Conservation (phyloP, 2,797 vertebrate genomes). For the Enteromius argenteus region DNA sequence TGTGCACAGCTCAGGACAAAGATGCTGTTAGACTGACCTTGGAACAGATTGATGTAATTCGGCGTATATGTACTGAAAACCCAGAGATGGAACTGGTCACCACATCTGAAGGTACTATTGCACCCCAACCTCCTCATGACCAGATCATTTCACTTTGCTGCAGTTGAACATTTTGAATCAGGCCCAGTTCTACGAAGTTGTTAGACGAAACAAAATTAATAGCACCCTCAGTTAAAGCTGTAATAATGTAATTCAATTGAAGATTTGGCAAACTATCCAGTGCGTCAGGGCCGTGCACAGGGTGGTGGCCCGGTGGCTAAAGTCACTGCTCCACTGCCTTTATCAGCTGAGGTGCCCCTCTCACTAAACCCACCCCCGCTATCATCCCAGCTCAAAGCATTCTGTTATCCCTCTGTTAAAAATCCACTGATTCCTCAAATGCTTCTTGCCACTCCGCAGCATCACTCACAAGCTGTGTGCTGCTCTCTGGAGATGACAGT, state of each 20-base stretch:
- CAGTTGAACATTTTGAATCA: background rate
- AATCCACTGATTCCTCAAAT: too few relatives aligned
- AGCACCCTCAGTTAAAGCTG: background rate
- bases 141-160: background rate
- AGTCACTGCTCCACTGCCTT: too few relatives aligned
- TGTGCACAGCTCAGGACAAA: constrained; percentile 88
- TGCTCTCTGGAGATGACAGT: too few relatives aligned
- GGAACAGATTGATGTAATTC: constrained; percentile 92
- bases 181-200: background rate
- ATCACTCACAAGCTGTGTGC: too few relatives aligned
- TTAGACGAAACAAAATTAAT: background rate
- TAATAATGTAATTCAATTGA: background rate
- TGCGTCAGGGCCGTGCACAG: background rate
- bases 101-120: constrained; percentile 78
- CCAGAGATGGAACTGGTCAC: constrained; percentile 84
- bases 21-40: constrained; percentile 91
- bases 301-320: too few relatives aligned
- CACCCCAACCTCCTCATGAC: background rate
- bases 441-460: too few relatives aligned
- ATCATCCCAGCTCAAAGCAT: too few relatives aligned
- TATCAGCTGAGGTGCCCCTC: too few relatives aligned
- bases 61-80: constrained; percentile 85
- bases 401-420: too few relatives aligned
- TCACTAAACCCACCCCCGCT: too few relatives aligned
- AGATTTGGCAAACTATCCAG: background rate